Evolutionary conservation across 2,797 vertebrate genomes (phyloP).

Genomic region (Netta rufina): DNA sequence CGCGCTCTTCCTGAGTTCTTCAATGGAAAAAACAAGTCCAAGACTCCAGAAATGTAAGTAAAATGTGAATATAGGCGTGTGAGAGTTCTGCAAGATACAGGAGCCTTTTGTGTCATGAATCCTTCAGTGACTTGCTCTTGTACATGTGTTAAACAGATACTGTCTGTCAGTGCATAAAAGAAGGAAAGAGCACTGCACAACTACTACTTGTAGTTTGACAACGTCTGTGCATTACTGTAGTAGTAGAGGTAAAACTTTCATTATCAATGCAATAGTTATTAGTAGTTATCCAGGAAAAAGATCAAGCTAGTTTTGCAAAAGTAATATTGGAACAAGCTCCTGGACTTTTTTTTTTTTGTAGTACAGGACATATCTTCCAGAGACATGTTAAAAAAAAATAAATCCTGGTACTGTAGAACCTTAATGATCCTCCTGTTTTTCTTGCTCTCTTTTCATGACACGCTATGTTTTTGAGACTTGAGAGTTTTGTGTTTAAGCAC

Average conservation of each 20-base stretch:
- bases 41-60: conserved; percentile 97
- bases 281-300: neutral
- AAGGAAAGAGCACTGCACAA: too few relatives aligned
- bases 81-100: fast-evolving
- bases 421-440: neutral
- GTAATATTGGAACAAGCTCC: neutral
- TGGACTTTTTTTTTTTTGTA: too few relatives aligned
- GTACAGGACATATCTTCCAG: neutral
- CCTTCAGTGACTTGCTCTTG: neutral
- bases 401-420: neutral
- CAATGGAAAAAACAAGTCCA: conserved; percentile 98
- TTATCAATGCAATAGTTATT: neutral
- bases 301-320: fast-evolving
- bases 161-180: fast-evolving
- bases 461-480: fast-evolving
- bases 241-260: neutral
- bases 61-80: fast-evolving
- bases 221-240: fast-evolving
- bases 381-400: neutral
- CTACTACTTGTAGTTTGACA: neutral
- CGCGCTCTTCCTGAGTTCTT: conserved; percentile 96
- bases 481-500: neutral
- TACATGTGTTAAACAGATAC: fast-evolving
- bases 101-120: neutral
- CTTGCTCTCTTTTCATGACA: neutral